These are phyloP conservation scores for Rousettus leschenaultii DNA, from an alignment of 2,113 vertebrate genomes.

Conservation along the genomic window DNA sequence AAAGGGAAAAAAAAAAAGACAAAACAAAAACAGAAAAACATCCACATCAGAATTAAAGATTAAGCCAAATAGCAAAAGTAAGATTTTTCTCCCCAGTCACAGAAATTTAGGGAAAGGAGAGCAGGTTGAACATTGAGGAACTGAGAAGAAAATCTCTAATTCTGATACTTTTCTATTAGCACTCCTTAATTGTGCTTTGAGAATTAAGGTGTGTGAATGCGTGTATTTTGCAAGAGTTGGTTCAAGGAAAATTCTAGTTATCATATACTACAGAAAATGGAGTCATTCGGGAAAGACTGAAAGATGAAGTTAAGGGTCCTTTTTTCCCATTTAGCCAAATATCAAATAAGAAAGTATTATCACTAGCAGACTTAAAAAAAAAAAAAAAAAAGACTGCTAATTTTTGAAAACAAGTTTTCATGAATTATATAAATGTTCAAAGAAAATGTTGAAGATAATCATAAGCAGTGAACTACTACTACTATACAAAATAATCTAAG, in stretches of 20 bases:
- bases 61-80: slow-evolving; percentile 29
- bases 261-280: not conserved
- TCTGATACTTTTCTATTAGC: not conserved
- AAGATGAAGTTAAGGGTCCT: not conserved
- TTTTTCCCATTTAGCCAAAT: not conserved
- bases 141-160: not conserved
- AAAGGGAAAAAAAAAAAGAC: not conserved
- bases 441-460: not conserved
- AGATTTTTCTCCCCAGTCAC: not conserved
- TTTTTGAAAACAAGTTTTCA: not conserved
- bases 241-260: slow-evolving; percentile 3
- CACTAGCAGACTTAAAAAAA: not conserved
- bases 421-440: not conserved
- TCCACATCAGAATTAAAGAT: slow-evolving; percentile 33
- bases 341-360: slow-evolving; percentile 1
- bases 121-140: not conserved
- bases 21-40: not conserved
- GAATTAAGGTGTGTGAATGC: not conserved
- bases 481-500: slow-evolving; percentile 14
- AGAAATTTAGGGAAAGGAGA: not conserved
- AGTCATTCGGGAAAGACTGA: not conserved
- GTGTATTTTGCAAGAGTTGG: not conserved
- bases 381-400: not conserved
- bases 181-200: not conserved
- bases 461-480: not conserved